Evolutionary conservation across 2,888 invertebrate genomes (phyloP), one percentile per base, ranked within the genome.

Genomic region (Coelopa pilipes): DNA sequence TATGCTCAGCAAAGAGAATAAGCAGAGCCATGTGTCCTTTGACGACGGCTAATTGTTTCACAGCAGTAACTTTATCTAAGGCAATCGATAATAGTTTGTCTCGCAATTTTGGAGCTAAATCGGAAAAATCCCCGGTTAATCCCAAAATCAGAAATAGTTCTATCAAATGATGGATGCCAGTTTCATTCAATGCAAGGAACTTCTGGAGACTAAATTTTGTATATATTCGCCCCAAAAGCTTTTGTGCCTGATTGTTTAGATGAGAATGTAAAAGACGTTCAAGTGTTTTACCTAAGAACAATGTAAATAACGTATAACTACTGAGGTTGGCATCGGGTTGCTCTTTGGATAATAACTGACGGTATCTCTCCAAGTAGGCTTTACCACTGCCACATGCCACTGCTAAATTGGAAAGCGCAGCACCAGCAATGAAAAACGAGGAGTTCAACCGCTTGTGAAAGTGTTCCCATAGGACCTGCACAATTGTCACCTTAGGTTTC

Each of bases 131-230:
- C 1, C 79, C 80, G 21, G 82, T 82, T 0, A 87, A 75, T 5
- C 84, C 81, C 68, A 88, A 76, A 11, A 84, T 82, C 0, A 88
- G 77, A 74, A 88, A 86, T 19, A 88, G 78, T 76, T 87, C 87
- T 15, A 90, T 86, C 60, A 91, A 88, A 84, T 91, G 89, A 78
- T 90, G 89, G 49, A 91, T 86, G 1, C 91, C 91, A 45, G 86
- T 86, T 79, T 90, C 90, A 34, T 89, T 89, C 13, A 91, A 86
- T 10, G 89, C 88, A 72, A 88, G 81, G 69, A 91, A 85, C 83
- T 91, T 91, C 67, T 88, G 88, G n/a, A 88, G 84, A 15, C 90
- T 89, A 74, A 91, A 90, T 81, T 91, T 91, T 0, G 90, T 89
- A 76, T 89, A 90, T 74, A 91, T 89, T 71, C 91, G 87, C 0